A percentile compares a stretch with the other conserved stretches of the same genome.
Evolutionary conservation across 1,140 invertebrate species (phyloP).

Genomic region (Drosophila bocki): DNA sequence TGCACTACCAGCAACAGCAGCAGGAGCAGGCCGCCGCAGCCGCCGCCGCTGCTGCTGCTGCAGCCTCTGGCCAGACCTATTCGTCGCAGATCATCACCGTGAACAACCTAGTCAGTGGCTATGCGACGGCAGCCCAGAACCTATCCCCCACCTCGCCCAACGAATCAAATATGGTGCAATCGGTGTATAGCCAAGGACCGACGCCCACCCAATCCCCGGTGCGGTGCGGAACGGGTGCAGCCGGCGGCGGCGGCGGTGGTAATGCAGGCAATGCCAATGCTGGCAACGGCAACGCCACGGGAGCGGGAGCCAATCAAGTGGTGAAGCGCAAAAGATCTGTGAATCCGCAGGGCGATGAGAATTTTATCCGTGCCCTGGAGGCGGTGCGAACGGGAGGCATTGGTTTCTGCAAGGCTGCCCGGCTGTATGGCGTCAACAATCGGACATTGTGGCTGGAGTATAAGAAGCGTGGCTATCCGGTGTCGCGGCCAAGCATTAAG

Average conservation of each 20-base stretch:
- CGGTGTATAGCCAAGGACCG: conserved; percentile 84
- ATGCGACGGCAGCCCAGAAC: conserved; percentile 81
- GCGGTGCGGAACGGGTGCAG: conserved; percentile 51
- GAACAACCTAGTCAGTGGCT: conserved; percentile 81
- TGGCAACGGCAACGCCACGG: conserved; percentile 47
- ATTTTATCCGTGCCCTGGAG: conserved; percentile 91
- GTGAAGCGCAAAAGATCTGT: conserved; percentile 88
- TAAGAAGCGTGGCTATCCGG: conserved; percentile 92
- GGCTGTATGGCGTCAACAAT: conserved; percentile 93
- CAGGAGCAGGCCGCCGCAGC: conserved; percentile 68
- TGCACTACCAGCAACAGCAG: conserved; percentile 71
- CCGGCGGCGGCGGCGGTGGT: conserved; percentile 37
- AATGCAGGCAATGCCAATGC: conserved; percentile 44
- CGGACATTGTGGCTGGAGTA: conserved; percentile 93
- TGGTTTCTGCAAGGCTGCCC: conserved; percentile 93
- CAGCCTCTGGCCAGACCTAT: conserved; percentile 70
- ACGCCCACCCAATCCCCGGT: conserved; percentile 84
- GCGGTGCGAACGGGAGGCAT: conserved; percentile 93
- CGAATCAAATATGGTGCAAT: conserved; percentile 84
- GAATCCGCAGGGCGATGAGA: conserved; percentile 91
- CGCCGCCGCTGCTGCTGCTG: conserved; percentile 33
- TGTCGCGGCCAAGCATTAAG: conserved; percentile 90
- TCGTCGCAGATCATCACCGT: conserved; percentile 84
- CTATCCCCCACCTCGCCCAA: conserved; percentile 84
- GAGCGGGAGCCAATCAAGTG: conserved; percentile 84